These are phyloP conservation scores for Saguinus midas DNA, from an alignment of 2,113 vertebrate genomes.

Conservation along the genomic window DNA sequence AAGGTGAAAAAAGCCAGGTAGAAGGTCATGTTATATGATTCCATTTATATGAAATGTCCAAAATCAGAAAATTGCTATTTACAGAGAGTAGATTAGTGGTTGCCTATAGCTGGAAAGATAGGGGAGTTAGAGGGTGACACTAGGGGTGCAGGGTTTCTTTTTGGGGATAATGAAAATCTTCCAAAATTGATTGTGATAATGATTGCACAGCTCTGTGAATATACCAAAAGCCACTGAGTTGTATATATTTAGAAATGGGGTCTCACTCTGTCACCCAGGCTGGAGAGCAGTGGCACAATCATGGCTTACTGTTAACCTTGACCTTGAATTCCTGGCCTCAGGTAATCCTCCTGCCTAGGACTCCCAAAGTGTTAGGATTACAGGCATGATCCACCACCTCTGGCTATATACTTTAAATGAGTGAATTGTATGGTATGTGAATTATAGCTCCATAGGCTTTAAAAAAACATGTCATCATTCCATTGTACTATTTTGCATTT, in stretches of 20 bases:
- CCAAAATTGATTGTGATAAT: background rate
- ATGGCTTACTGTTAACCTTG: too few species aligned
- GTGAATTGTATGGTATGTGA: background rate
- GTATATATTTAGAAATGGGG: background rate
- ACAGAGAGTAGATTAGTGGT: background rate
- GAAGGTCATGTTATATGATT: background rate
- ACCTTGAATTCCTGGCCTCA: too few species aligned
- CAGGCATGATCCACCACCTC: too few species aligned
- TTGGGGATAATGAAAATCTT: background rate
- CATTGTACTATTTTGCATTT: background rate
- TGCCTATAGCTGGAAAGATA: background rate
- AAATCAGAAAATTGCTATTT: background rate
- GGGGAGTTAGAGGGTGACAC: background rate
- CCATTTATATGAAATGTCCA: background rate
- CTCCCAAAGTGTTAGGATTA: too few species aligned
- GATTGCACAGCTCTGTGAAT: background rate
- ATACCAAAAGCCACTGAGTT: background rate
- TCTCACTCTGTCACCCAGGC: too few species aligned
- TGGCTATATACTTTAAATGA: background rate
- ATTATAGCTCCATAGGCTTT: background rate
- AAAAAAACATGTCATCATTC: constrained; percentile 7
- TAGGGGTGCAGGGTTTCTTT: background rate
- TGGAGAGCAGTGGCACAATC: too few species aligned
- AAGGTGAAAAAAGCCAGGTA: background rate
- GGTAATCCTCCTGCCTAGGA: too few species aligned